Evolutionary conservation across 64 coral and sea anemone genomes (phyloP).

Genomic region (Pocillopora verrucosa): DNA sequence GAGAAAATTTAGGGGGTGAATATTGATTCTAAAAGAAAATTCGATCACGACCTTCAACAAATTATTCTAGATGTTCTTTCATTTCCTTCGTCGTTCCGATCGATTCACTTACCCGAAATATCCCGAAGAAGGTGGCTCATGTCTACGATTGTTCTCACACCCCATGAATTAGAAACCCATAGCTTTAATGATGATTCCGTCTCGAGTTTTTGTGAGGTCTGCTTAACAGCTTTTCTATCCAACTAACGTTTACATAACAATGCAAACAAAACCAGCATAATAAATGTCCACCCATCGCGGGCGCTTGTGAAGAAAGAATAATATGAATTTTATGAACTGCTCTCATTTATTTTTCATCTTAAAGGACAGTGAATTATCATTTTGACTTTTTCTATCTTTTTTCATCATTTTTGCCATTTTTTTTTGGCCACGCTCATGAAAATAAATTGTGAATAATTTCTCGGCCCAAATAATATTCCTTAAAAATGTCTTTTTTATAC

Average conservation of each 20-base stretch:
- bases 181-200: background rate
- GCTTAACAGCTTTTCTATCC: background rate
- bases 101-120: slow-evolving; percentile 20
- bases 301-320: background rate
- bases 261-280: slow-evolving; percentile 2
- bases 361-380: background rate
- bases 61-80: background rate
- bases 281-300: background rate
- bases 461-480: too few species aligned
- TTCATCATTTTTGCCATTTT: too few species aligned
- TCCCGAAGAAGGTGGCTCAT: slow-evolving; percentile 33
- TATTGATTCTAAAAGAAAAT: background rate
- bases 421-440: too few species aligned
- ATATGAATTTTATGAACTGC: background rate
- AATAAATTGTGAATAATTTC: too few species aligned
- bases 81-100: background rate
- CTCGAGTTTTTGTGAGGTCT: background rate
- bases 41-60: background rate
- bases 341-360: background rate
- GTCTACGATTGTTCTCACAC: background rate
- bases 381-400: background rate
- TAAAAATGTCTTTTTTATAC: too few species aligned
- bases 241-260: slow-evolving; percentile 1
- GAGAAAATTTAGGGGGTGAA: background rate
- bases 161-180: background rate